Conservation (phyloP, 64 coral and sea anemone species). For the Stichodactyla helianthus region DNA sequence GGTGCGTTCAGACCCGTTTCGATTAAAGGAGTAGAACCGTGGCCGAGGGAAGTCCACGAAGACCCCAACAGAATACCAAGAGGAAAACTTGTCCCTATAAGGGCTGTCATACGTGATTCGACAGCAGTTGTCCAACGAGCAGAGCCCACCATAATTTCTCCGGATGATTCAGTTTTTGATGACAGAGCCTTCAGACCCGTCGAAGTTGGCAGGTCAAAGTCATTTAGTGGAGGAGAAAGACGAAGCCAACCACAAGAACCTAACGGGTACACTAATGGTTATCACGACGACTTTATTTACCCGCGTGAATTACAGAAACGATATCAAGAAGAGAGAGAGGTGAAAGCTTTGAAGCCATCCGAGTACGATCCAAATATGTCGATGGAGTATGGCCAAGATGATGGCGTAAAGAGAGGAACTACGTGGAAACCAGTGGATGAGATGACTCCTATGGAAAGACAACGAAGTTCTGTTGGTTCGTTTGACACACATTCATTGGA, state of each 20-base stretch:
- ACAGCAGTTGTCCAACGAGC: constrained; percentile 4
- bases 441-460: constrained; percentile 13
- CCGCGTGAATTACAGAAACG: constrained; percentile 1
- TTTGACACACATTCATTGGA: neutral
- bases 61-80: neutral
- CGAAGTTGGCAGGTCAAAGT: constrained; percentile 1
- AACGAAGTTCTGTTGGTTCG: neutral
- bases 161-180: constrained; percentile 1
- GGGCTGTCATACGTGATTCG: constrained; percentile 18
- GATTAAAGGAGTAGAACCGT: neutral
- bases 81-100: constrained; percentile 21
- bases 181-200: neutral
- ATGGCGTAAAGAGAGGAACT: constrained; percentile 1
- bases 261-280: constrained; percentile 1
- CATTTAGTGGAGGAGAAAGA: neutral
- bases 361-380: neutral
- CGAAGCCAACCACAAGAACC: neutral
- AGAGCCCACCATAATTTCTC: neutral
- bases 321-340: constrained; percentile 21
- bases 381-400: neutral
- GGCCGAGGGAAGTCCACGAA: neutral
- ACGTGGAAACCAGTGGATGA: constrained; percentile 12
- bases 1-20: neutral
- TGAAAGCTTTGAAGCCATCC: neutral
- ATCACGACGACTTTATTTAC: constrained; percentile 4